These are phyloP conservation scores for Aptenodytes forsteri DNA, from an alignment of 2,113 vertebrate genomes.

Conservation along the genomic window DNA sequence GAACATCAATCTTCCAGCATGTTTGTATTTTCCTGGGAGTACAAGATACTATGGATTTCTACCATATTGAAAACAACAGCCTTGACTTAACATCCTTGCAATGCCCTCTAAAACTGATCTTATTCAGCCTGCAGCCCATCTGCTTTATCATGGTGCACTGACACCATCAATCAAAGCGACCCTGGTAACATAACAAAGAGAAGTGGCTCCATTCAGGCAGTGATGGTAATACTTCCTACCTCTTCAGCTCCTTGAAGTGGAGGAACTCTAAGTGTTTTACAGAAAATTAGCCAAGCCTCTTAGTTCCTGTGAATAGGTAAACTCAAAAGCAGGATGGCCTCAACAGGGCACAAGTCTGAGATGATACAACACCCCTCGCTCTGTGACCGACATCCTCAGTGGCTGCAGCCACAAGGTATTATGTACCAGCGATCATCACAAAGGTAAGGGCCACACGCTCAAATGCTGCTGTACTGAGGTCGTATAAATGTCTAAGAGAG, in stretches of 20 bases:
- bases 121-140: not conserved
- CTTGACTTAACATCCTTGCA: not conserved
- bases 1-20: not conserved
- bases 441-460: not conserved
- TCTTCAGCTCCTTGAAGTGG: not conserved
- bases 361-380: not conserved
- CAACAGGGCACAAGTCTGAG: not conserved
- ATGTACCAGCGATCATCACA: not conserved
- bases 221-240: not conserved
- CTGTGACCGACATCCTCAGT: accelerated
- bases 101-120: not conserved
- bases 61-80: not conserved
- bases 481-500: not conserved
- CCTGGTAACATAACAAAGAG: not conserved
- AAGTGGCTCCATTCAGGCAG: not conserved
- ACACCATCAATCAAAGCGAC: not conserved
- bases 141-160: not conserved
- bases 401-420: not conserved
- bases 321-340: not conserved
- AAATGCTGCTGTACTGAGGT: not conserved
- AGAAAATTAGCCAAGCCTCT: not conserved
- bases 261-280: not conserved
- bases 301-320: not conserved
- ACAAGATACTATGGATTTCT: not conserved
- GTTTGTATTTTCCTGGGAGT: not conserved